phyloP scores from a whole-genome alignment of 2,888 invertebrate genomes.

The Tiphia femorata region DNA sequence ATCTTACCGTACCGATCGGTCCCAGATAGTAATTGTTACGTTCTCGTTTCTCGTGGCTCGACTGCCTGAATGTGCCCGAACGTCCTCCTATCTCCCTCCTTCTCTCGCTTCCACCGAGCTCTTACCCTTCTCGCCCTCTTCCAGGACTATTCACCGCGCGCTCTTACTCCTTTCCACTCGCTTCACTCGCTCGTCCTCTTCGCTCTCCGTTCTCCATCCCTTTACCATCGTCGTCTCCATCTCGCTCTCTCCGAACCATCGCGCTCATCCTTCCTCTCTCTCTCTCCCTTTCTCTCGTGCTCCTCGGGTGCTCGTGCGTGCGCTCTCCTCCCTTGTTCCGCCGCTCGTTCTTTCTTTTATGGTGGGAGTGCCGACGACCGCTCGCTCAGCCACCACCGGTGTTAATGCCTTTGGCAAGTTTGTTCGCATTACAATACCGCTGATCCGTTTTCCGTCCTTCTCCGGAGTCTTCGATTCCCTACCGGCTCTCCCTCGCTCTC shows the following conservation, averaged over 20 bases:
- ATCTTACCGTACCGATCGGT: conserved; percentile 68
- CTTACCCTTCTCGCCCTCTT: conserved; percentile 1
- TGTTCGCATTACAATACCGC: conserved; percentile 48
- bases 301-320: conserved; percentile 26
- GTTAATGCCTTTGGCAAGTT: conserved; percentile 57
- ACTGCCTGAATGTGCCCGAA: conserved; percentile 51
- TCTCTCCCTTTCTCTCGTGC: conserved; percentile 19
- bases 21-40: conserved; percentile 69
- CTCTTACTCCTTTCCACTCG: conserved; percentile 5
- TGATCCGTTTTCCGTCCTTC: conserved; percentile 31
- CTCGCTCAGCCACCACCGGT: conserved; percentile 49
- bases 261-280: conserved; percentile 8
- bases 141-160: too few species aligned
- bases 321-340: conserved; percentile 19
- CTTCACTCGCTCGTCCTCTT: too few species aligned
- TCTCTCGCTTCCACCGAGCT: neutral
- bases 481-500: neutral
- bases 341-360: conserved; percentile 31
- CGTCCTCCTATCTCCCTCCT: conserved; percentile 19
- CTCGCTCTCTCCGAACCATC: conserved; percentile 3
- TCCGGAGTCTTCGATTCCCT: neutral
- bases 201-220: conserved; percentile 18
- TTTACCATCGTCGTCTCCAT: conserved; percentile 20
- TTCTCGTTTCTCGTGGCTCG: conserved; percentile 65
- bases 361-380: conserved; percentile 36